Percentiles rank a stretch among this genome's conserved stretches.
These are phyloP conservation scores for Notolabrus celidotus DNA, from an alignment of 2,797 vertebrate genomes.

Conservation along the genomic window DNA sequence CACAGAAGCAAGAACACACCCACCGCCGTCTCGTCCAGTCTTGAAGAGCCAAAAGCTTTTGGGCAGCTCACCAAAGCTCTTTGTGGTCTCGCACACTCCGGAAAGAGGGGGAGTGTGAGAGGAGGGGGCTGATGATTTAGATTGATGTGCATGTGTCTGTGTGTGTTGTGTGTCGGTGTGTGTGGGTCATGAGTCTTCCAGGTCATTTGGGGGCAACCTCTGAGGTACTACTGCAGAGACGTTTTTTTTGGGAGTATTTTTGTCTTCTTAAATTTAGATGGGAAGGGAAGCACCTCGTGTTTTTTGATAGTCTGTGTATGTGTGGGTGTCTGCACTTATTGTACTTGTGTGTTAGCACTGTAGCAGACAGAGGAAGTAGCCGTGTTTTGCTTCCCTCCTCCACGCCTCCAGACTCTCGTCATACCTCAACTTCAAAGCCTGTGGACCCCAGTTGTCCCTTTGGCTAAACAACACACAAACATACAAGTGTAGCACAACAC, in stretches of 20 bases:
- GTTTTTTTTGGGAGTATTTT: constrained; percentile 28
- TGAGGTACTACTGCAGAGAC: constrained; percentile 34
- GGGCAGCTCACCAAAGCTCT: constrained; percentile 74
- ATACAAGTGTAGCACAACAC: constrained; percentile 42
- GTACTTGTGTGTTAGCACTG: constrained; percentile 9
- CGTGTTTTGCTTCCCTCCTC: constrained; percentile 65
- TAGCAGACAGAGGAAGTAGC: constrained; percentile 54
- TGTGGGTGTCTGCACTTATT: background rate
- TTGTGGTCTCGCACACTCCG: constrained; percentile 67
- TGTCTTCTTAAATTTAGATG: constrained; percentile 36
- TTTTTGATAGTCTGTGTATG: constrained; percentile 48
- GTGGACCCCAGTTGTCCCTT: constrained; percentile 76
- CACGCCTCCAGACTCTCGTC: constrained; percentile 77
- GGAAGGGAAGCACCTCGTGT: constrained; percentile 41
- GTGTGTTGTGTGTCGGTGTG: constrained; percentile 24
- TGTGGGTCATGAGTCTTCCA: constrained; percentile 49
- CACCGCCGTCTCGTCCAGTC: constrained; percentile 63
- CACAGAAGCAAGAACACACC: constrained; percentile 54
- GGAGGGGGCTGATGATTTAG: constrained; percentile 62
- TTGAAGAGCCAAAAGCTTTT: constrained; percentile 65
- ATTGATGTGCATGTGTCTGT: constrained; percentile 31
- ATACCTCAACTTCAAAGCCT: constrained; percentile 83
- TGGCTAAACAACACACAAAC: constrained; percentile 58
- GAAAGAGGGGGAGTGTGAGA: constrained; percentile 54
- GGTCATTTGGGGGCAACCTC: constrained; percentile 68